phyloP scores from a whole-genome alignment of 30 jellyfish, hydroid and myxozoan species.

The Hydra vulgaris region DNA sequence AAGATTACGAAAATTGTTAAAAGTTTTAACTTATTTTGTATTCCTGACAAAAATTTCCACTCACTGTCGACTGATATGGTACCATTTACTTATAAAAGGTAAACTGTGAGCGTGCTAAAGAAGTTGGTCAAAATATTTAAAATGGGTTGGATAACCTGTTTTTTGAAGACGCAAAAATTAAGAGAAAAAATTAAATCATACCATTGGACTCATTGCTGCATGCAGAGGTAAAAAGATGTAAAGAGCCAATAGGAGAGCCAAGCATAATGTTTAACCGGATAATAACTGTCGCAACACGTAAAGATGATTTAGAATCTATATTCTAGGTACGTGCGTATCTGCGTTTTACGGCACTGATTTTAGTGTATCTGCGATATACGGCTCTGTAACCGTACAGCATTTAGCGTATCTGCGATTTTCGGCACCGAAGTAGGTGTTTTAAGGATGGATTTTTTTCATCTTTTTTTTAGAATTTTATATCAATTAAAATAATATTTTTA shows the following conservation, averaged over 20 bases:
- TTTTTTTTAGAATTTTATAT: too few relatives aligned
- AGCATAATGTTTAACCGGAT: constrained; percentile 18
- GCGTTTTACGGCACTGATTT: too few relatives aligned
- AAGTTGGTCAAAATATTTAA: constrained; percentile 25
- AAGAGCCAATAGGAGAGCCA: constrained; percentile 19
- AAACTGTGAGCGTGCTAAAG: constrained; percentile 35
- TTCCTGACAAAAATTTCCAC: constrained; percentile 3
- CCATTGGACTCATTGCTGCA: constrained; percentile 11
- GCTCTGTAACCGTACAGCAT: too few relatives aligned
- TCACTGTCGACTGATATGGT: constrained; percentile 32
- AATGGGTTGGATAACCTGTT: neutral
- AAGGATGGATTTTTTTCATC: too few relatives aligned
- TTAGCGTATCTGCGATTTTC: too few relatives aligned
- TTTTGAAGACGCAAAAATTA: too few relatives aligned
- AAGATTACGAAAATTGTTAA: constrained; percentile 17
- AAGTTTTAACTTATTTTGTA: constrained; percentile 3
- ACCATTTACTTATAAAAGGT: constrained; percentile 9
- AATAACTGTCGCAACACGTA: constrained; percentile 32
- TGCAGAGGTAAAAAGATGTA: neutral
- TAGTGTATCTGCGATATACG: too few relatives aligned
- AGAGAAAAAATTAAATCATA: constrained; percentile 18
- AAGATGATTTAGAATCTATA: constrained; percentile 14
- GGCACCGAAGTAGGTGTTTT: too few relatives aligned
- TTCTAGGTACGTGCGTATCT: too few relatives aligned
- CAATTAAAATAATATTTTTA: too few relatives aligned